phyloP scores from a whole-genome alignment of 2,888 invertebrate genomes.

The Apodemia hepburni region DNA sequence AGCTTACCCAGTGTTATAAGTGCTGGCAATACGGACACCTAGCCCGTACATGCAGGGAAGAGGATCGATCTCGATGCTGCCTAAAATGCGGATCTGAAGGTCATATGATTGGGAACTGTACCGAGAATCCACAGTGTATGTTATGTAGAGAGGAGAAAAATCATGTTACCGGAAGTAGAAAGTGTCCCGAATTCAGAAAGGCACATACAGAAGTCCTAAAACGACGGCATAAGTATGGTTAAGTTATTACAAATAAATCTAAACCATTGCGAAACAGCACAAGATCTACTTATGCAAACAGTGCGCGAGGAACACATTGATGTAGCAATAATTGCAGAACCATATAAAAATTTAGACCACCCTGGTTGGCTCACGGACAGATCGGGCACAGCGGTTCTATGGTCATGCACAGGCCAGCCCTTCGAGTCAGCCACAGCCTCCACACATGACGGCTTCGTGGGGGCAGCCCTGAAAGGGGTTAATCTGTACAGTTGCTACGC shows the following conservation, averaged over 20 bases:
- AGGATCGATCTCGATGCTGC: not conserved
- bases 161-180: not conserved
- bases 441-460: not conserved
- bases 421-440: not conserved
- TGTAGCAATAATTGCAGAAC: not conserved
- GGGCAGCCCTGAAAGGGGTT: not conserved
- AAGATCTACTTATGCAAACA: not conserved
- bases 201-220: not conserved
- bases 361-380: not conserved
- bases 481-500: no score
- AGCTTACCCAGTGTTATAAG: not conserved
- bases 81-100: not conserved
- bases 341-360: not conserved
- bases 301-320: not conserved
- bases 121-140: not conserved
- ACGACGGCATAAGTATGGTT: not conserved
- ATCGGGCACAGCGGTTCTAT: not conserved
- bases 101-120: not conserved
- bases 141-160: not conserved
- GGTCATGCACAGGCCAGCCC: not conserved
- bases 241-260: not conserved
- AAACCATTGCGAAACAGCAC: not conserved
- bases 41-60: not conserved
- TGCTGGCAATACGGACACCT: not conserved
- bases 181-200: not conserved